Percentiles rank a stretch among this genome's conserved stretches.
phyloP scores from a whole-genome alignment of 2,888 invertebrate species.

The Chymomyza procnemis region DNA sequence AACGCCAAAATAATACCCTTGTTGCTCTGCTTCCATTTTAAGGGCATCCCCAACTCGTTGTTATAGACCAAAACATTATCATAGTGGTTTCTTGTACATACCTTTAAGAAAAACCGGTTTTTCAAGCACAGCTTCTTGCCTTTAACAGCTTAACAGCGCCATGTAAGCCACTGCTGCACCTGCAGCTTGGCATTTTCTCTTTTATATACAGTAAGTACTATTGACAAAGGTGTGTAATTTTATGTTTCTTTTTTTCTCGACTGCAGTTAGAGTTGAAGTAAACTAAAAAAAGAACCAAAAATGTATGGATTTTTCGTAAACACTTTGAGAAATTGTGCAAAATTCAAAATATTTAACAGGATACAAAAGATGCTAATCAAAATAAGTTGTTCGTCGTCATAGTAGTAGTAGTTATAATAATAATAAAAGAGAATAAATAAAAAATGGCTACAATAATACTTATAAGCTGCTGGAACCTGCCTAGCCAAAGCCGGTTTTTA shows the following conservation, averaged over 20 bases:
- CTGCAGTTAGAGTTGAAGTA: not conserved
- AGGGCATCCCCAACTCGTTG: not conserved
- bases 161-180: constrained; percentile 58
- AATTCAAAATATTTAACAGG: not conserved
- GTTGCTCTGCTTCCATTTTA: not conserved
- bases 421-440: not conserved
- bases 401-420: not conserved
- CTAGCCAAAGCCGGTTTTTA: not conserved
- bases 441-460: not conserved
- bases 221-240: not conserved
- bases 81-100: not conserved
- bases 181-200: constrained; percentile 19
- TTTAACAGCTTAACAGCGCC: constrained; percentile 36
- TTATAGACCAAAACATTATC: not conserved
- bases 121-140: not conserved
- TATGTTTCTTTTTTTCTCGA: not conserved
- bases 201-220: not conserved
- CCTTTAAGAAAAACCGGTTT: not conserved
- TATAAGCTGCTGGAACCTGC: not conserved
- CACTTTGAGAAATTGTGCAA: not conserved
- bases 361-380: not conserved
- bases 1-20: too few species aligned
- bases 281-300: not conserved
- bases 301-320: not conserved
- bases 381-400: not conserved